phyloP scores from a whole-genome alignment of 2,797 vertebrate species.

The Masticophis lateralis region DNA sequence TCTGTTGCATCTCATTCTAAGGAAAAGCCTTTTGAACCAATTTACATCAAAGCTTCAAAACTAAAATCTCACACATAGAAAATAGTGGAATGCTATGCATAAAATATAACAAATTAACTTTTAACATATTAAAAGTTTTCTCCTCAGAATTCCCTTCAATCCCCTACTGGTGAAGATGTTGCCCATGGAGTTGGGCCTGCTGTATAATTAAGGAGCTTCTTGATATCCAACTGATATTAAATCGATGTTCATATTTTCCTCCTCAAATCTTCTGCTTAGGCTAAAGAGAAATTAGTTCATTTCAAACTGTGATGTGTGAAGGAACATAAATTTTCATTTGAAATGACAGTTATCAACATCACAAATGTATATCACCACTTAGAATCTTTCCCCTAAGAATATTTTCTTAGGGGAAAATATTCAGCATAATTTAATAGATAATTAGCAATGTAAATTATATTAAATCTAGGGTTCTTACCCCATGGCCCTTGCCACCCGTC shows the following conservation, averaged over 20 bases:
- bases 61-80: background rate
- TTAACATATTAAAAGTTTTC: background rate
- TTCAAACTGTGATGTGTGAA: background rate
- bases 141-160: background rate
- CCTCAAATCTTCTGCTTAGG: background rate
- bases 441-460: slow-evolving; percentile 8
- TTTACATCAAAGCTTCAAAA: background rate
- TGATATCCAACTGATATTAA: background rate
- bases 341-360: background rate
- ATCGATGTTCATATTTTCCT: background rate
- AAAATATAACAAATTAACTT: background rate
- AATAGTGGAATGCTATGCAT: background rate
- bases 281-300: background rate
- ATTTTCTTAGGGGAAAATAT: background rate
- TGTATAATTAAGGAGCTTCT: background rate
- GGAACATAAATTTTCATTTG: background rate
- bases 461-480: background rate
- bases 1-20: background rate
- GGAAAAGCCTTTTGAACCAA: background rate
- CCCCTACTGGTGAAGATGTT: background rate
- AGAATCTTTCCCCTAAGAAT: too few relatives aligned
- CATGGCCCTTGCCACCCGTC: background rate
- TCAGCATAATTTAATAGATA: slow-evolving; percentile 12
- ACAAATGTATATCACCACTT: background rate
- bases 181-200: background rate